Base-by-base conservation (phyloP, 2,888 invertebrate genomes). In the Lasioglossum oenotherae region DNA sequence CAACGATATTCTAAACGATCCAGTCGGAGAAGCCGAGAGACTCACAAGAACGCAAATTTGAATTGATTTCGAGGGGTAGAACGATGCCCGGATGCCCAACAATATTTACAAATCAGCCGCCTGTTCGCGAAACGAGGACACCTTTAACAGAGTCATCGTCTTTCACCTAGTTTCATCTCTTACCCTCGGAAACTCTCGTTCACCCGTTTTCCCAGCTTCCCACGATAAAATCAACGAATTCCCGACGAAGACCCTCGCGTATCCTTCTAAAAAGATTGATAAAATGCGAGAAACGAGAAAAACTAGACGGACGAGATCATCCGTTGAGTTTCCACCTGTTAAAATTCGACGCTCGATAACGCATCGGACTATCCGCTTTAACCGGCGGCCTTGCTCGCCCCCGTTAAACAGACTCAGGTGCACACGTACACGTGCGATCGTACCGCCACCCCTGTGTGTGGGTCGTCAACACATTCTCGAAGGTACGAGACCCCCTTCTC, bases 401-500 rank as follows among this genome's bases (percentile, higher is more conserved):
- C 88, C 91, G 91, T 91, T 88, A 89, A 85, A 84, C 87, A 78
- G 78, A 85, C 89, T 85, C 84, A 53, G 80, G 71, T 79, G 82
- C 87, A 69, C 83, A 81, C 82, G 46, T 74, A 85, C 84, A 73
- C 27, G 57, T 35, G 78, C 86, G 60, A 77, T 14, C 82, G 57
- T 87, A 74, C 81, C 57, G 19, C 2, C 93, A 94, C 12, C 71
- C n/a, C 95, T 93, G n/a, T 57, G n/a, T 87, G 89, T 89, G 81
- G 82, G 82, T 87, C 90, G 89, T 82, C 87, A 88, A 86, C 89
- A 88, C 81, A 90, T 76, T 78, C 73, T 71, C 84, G 80, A 57
- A 53, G 81, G 82, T 82, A 81, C 74, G 79, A 77, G 79, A 77
- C 80, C 78, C 82, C 91, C 78, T 53, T 67, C 85, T 53, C 80